Conservation (phyloP, 2,797 vertebrate genomes). For the Danio tinwini region DNA sequence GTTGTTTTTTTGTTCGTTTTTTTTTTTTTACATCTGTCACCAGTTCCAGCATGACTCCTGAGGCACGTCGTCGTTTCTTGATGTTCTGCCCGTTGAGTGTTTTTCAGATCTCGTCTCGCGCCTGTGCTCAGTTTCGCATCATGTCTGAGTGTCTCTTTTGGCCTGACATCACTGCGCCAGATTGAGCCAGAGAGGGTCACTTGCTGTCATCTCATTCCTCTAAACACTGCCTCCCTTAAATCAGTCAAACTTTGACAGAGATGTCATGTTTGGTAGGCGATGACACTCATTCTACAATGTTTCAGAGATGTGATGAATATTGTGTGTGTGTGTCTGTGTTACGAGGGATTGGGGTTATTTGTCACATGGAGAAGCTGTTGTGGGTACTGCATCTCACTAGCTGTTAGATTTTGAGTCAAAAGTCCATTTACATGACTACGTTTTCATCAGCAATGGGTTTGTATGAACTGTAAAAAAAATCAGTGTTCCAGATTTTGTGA, state of each 20-base stretch:
- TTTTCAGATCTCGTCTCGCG: conserved; percentile 12
- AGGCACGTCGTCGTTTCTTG: conserved; percentile 28
- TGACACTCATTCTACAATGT: not conserved
- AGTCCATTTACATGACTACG: not conserved
- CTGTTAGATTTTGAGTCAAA: not conserved
- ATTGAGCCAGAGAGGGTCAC: conserved; percentile 8
- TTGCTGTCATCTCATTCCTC: conserved; percentile 30
- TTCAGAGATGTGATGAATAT: not conserved
- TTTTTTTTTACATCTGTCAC: conserved; percentile 30
- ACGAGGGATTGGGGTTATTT: not conserved
- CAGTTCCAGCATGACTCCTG: conserved; percentile 31
- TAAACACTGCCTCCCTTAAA: conserved; percentile 17
- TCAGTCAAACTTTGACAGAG: conserved; percentile 18
- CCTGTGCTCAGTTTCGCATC: not conserved
- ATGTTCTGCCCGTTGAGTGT: conserved; percentile 27
- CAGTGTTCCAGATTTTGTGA: no score
- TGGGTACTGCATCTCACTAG: not conserved
- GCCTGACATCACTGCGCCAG: conserved; percentile 9
- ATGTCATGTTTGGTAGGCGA: not conserved
- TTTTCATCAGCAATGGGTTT: not conserved
- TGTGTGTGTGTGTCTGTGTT: not conserved
- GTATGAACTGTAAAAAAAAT: not conserved
- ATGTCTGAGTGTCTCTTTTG: conserved; percentile 28
- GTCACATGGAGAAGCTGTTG: conserved; percentile 2
- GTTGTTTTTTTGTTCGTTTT: conserved; percentile 8